These are phyloP conservation scores for Phylloscopus trochilus DNA, from an alignment of 2,113 vertebrate genomes.

Conservation along the genomic window DNA sequence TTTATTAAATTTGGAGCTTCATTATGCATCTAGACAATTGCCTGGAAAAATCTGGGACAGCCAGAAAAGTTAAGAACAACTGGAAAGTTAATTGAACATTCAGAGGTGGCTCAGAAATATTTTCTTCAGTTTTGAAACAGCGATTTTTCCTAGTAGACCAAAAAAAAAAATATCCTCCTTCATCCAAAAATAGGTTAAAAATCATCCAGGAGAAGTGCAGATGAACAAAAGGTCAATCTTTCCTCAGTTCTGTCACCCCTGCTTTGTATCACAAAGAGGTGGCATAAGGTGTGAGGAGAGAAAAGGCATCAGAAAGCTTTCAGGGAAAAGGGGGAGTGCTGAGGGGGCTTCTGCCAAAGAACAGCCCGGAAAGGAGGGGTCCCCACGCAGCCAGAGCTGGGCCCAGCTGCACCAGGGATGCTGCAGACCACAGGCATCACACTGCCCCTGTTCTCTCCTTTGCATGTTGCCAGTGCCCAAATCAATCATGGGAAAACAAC, in stretches of 20 bases:
- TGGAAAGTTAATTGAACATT: neutral
- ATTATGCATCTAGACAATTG: neutral
- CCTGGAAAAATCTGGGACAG: neutral
- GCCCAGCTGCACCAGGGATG: neutral
- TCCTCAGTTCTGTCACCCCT: neutral
- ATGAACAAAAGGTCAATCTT: conserved; percentile 19
- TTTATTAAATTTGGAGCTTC: neutral
- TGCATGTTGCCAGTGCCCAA: neutral
- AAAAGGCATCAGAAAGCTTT: neutral
- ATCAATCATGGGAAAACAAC: neutral
- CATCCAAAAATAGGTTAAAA: conserved; percentile 28
- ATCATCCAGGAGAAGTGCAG: neutral
- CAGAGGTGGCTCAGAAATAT: neutral
- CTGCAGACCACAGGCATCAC: neutral
- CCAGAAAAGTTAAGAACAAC: neutral
- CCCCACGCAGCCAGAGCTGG: neutral
- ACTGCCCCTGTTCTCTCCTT: rapidly evolving
- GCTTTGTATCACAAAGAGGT: neutral
- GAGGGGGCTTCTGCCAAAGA: neutral
- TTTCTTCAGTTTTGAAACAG: neutral
- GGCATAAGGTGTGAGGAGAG: neutral
- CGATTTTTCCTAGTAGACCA: neutral
- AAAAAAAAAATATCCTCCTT: neutral
- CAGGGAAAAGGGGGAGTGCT: neutral
- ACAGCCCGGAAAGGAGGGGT: neutral